Evolutionary conservation across 37 sponge, comb jelly and placozoan genomes (phyloP), one percentile per base, ranked within the genome.

Genomic region (Eunapius fragilis): DNA sequence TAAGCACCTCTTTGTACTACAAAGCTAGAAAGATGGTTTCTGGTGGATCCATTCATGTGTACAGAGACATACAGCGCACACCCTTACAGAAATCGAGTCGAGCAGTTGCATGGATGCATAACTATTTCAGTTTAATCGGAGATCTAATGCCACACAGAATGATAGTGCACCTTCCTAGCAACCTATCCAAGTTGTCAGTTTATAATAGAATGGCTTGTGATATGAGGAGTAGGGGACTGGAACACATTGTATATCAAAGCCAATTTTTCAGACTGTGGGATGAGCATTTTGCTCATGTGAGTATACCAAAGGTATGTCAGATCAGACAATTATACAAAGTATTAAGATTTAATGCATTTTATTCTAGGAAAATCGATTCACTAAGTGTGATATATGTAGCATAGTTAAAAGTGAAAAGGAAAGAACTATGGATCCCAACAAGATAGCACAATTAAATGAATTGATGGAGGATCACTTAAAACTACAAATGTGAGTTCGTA

Each of bases 31-130:
- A 9, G 9, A 11, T 4, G 47, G 4, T 45, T 45, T 9, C 9
- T 11, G 47, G 4, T 4, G 47, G 9, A 11, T 4, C 47, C 47
- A 45, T 45, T 45, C 47, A 45, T 45, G 47, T 45, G 47, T 45
- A 45, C 47, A 45, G 9, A 45, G 47, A 45, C 47, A 45, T 9
- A 45, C 50, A 47, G 25, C 6, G 81, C 24, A 30, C 31, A 14
- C 81, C 81, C 25, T 25, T 47, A 24, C 49, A 78, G 17, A 85
- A 49, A 45, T 77, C 86, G 5, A 26, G 25, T 28, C 33, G 77
- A 85, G 86, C 86, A 33, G 25, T 80, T 2, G 87, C 81, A 31
- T 87, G 87, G 87, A 67, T 87, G 25, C 75, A 87, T 0, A 41
- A 12, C 25, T 87, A 76, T 80, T 28, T 14, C 3, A 41, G 41